Evolutionary conservation across 2,888 invertebrate species (phyloP), one percentile per base, ranked within the genome.

Genomic region (Zygogramma bicolorata): DNA sequence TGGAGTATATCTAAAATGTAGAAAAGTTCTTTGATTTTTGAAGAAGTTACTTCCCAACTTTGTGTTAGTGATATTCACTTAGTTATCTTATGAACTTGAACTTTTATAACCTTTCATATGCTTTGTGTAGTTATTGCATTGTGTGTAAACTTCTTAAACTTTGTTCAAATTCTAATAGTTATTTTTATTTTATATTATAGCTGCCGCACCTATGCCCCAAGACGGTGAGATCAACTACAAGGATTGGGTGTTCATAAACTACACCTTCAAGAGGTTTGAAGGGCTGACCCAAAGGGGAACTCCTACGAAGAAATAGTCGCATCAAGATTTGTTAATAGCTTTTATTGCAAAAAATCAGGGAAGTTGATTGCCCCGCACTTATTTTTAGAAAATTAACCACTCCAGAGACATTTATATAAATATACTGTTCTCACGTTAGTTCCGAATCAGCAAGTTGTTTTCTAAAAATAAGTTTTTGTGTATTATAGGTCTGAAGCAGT

Each of bases 171-270:
- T n/a, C n/a, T n/a, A n/a, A n/a, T n/a, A n/a, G n/a, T n/a, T n/a
- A n/a, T n/a, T n/a, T n/a, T 18, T 20, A 8, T 46, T 13, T 65
- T 73, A 70, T 61, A 73, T 89, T 89, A 29, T 89, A 94, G 95
- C 95, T 83, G 93, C 96, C 74, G 95, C 96, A 75, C 95, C 97
- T 42, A 91, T 94, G 85, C 92, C 94, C 71, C 95, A 96, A 88
- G 97, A 97, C 85, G 96, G 96, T 76, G 97, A 97, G 88, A 92
- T 93, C 78, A 94, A 94, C 83, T 95, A 96, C 88, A 98, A 98
- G 90, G 98, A 99, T 91, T 99, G 99, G 97, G 99, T 99, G 81
- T 99, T 99, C 88, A 98, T 99, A 86, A 99, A 99, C 90, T 99
- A 99, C 89, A 99, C 99, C 75, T 99, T 98, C 91, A 98, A 99